Percentiles rank a stretch among this genome's conserved stretches.
Conservation (phyloP, 2,888 invertebrate species). For the Bedellia somnulentella region DNA sequence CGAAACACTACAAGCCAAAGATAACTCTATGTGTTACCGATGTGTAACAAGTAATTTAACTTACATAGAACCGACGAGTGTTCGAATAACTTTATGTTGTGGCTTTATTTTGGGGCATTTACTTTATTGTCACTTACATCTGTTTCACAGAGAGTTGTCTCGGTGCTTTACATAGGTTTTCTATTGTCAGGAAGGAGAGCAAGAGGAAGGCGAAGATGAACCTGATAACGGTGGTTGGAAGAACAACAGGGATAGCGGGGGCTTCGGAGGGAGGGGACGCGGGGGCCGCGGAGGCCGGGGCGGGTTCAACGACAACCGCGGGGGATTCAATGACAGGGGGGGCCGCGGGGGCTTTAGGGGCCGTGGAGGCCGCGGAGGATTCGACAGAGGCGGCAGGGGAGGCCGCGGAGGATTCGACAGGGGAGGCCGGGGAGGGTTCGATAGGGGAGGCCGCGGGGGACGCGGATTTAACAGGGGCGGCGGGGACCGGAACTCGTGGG, state of each 20-base stretch:
- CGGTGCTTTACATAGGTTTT: slow-evolving; percentile 31
- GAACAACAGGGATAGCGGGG: slow-evolving; percentile 12
- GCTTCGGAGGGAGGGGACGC: slow-evolving; percentile 9
- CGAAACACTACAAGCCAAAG: slow-evolving; percentile 43
- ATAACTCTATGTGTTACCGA: slow-evolving; percentile 10
- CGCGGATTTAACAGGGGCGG: slow-evolving; percentile 15
- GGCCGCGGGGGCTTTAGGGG: slow-evolving; percentile 16
- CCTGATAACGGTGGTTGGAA: slow-evolving; percentile 16
- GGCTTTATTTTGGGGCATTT: slow-evolving; percentile 44
- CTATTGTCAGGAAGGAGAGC: slow-evolving; percentile 42
- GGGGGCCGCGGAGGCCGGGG: slow-evolving; percentile 16
- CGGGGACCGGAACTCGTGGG: slow-evolving; percentile 46
- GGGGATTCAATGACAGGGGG: slow-evolving; percentile 16
- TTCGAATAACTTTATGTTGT: no score
- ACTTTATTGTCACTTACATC: slow-evolving; percentile 20
- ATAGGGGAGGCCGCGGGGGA: slow-evolving; percentile 17
- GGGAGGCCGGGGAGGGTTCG: no score
- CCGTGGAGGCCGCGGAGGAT: slow-evolving; percentile 13
- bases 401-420: no score
- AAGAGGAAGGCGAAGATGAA: slow-evolving; percentile 17
- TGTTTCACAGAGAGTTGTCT: slow-evolving; percentile 43
- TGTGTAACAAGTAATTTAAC: no score
- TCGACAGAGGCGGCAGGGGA: no score
- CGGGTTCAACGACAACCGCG: slow-evolving; percentile 20
- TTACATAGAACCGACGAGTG: no score